These are phyloP conservation scores for Micoletzkya japonica DNA, from an alignment of 2,888 invertebrate genomes.

Conservation along the genomic window DNA sequence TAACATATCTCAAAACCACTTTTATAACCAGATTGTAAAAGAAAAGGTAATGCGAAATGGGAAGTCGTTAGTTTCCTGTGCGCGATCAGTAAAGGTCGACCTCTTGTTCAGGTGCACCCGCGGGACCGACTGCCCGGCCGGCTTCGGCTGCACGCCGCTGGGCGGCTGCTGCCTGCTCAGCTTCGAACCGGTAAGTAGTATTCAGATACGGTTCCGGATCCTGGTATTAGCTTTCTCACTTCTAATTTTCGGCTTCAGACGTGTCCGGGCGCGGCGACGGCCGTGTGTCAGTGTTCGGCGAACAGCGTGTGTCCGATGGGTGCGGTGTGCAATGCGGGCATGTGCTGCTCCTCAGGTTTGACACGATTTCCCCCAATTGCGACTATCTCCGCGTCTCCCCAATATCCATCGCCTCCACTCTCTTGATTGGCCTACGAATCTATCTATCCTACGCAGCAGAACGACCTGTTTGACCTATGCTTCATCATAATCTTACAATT, in stretches of 20 bases:
- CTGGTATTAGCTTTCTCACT: background rate
- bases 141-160: constrained; percentile 57
- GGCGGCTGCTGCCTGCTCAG: constrained; percentile 59
- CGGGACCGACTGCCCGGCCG: constrained; percentile 59
- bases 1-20: constrained; percentile 11
- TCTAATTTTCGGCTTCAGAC: background rate
- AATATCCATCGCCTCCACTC: too few species aligned
- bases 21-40: background rate
- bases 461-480: too few species aligned
- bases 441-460: too few species aligned
- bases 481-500: too few species aligned
- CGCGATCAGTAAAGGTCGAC: too few species aligned
- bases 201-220: background rate
- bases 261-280: constrained; percentile 36
- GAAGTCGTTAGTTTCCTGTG: background rate
- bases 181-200: constrained; percentile 53
- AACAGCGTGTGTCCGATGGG: constrained; percentile 57
- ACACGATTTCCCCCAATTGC: background rate
- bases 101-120: too few species aligned
- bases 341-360: constrained; percentile 51
- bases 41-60: background rate
- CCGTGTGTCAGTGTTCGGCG: constrained; percentile 62
- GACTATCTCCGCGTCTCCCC: too few species aligned
- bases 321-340: constrained; percentile 56
- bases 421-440: too few species aligned